Evolutionary conservation across 2,113 vertebrate species (phyloP), one percentile per base, ranked within the genome.

Genomic region (Phrynosoma blainvillii): DNA sequence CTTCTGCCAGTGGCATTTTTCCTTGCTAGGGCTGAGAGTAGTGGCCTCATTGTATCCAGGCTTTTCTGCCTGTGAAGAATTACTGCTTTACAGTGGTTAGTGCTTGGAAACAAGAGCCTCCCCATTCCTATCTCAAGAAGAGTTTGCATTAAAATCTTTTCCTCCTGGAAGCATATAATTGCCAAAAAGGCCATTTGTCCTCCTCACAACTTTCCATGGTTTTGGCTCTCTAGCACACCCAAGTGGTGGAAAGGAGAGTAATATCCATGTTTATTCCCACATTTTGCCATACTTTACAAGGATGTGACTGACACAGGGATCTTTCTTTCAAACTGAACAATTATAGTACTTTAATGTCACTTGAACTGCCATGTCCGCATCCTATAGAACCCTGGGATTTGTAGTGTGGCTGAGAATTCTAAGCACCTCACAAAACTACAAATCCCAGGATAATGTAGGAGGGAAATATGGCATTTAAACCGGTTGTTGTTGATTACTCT

Each of bases 111-210:
- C 81, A 80, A 27, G 87, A 52, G 85, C 77, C 0, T 54, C 20
- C 2, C n/a, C 56, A 5, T 0, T 47, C 88, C 6, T 88, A 89
- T 1, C 74, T 79, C 68, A 71, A 36, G 6, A 42, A 77, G 18
- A 20, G 20, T 23, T 27, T 27, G 25, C 40, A 52, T 3, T 40
- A 65, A 14, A 42, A 25, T 27, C 40, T 40, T 75, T 85, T 5
- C 59, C 11, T 77, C 59, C 13, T n/a, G 27, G 40, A 85, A 78
- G 74, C 59, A 47, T 18, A 14, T 85, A 66, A 78, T 7, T 20
- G 16, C 36, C 90, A 89, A 78, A 91, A 90, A 70, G 84, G 89
- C 79, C 89, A 47, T 83, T 90, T 90, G 88, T 86, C 91, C 10
- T 71, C 10, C 91, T 86, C 73, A 0, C 30, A 10, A 52, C 42